Evolutionary conservation across 2,888 invertebrate species (phyloP).

Genomic region (Gastracanthus pulcherrimus): DNA sequence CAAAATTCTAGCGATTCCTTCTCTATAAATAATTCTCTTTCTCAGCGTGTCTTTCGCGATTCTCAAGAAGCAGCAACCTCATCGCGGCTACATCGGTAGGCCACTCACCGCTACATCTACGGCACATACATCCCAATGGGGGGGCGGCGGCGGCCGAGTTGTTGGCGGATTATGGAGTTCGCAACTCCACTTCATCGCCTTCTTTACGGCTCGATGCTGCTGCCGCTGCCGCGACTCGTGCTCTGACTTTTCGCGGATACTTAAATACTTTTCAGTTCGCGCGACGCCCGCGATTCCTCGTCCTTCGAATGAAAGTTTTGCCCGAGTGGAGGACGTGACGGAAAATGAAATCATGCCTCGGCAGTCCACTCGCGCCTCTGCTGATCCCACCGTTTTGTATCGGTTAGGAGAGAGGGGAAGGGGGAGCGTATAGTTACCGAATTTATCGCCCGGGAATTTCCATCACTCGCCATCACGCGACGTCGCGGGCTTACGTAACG

Average conservation of each 20-base stretch:
- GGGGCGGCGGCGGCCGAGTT: no score
- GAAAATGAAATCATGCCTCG: not conserved
- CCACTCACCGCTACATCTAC: not conserved
- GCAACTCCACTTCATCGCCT: constrained; percentile 45
- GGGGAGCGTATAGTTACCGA: not conserved
- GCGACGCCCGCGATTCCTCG: no score
- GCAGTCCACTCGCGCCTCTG: no score
- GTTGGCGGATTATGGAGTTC: constrained; percentile 58
- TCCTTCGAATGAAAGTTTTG: not conserved
- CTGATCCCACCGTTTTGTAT: not conserved
- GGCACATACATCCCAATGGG: not conserved
- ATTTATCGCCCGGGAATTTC: not conserved
- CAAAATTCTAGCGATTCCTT: no score
- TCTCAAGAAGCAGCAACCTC: not conserved
- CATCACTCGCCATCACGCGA: not conserved
- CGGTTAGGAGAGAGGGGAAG: no score
- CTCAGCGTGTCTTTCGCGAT: not conserved
- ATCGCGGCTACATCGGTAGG: no score
- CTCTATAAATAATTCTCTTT: no score
- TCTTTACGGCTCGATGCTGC: constrained; percentile 38
- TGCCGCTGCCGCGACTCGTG: not conserved
- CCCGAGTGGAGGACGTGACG: not conserved
- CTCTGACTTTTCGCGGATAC: constrained; percentile 18
- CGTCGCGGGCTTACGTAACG: not conserved
- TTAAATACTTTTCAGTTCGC: constrained; percentile 16